These are phyloP conservation scores for Numenius phaeopus DNA, from an alignment of 2,797 vertebrate species.

Conservation along the genomic window DNA sequence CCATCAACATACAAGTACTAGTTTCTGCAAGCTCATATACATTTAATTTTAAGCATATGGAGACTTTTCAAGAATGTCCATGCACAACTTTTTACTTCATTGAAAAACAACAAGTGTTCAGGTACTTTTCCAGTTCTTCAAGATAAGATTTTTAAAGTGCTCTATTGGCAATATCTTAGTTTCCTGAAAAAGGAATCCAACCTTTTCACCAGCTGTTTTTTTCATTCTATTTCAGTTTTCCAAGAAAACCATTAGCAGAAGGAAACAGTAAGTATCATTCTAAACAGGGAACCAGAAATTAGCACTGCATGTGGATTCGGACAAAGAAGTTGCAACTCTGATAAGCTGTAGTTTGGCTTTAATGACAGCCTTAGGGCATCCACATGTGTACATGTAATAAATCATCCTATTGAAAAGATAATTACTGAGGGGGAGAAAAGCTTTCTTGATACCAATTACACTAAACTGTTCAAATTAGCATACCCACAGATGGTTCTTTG, in stretches of 20 bases:
- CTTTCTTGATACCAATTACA: slow-evolving; percentile 60
- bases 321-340: slow-evolving; percentile 46
- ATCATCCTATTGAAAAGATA: slow-evolving; percentile 77
- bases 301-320: slow-evolving; percentile 15
- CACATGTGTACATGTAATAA: slow-evolving; percentile 61
- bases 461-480: slow-evolving; percentile 69
- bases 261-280: slow-evolving; percentile 11
- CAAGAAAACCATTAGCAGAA: slow-evolving; percentile 58
- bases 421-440: slow-evolving; percentile 34
- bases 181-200: slow-evolving; percentile 45
- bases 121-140: slow-evolving; percentile 51
- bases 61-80: not conserved
- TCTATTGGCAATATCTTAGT: slow-evolving; percentile 13
- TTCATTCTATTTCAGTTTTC: slow-evolving; percentile 54
- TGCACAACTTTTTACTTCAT: not conserved
- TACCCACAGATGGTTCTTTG: slow-evolving; percentile 75
- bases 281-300: slow-evolving; percentile 39
- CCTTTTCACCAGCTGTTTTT: slow-evolving; percentile 23
- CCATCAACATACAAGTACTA: not conserved
- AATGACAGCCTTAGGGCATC: slow-evolving; percentile 24
- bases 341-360: slow-evolving; percentile 38
- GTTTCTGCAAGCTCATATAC: not conserved
- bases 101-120: slow-evolving; percentile 34
- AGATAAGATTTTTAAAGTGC: slow-evolving; percentile 55
- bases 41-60: not conserved